phyloP scores from a whole-genome alignment of 2,797 vertebrate genomes.

The Rhinoraja longicauda region DNA sequence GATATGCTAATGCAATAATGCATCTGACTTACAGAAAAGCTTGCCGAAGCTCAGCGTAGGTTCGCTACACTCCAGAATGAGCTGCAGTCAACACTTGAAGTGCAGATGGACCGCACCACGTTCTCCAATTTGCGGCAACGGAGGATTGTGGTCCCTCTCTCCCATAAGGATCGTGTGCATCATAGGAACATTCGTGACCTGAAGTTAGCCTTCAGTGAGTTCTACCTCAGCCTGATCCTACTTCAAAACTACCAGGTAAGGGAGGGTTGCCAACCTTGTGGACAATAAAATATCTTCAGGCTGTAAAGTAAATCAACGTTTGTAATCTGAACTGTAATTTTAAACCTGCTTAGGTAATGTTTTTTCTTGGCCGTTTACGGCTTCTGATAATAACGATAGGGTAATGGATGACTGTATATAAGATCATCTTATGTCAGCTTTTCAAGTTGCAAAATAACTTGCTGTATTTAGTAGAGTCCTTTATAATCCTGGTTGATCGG shows the following conservation, averaged over 20 bases:
- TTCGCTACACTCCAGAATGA: conserved; percentile 94
- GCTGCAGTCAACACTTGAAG: conserved; percentile 89
- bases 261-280: not conserved
- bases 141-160: conserved; percentile 85
- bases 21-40: conserved; percentile 69
- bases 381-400: not conserved
- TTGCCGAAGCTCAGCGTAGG: conserved; percentile 89
- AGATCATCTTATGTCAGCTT: not conserved
- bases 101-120: conserved; percentile 79
- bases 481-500: not conserved
- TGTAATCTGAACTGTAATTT: not conserved
- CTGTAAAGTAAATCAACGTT: not conserved
- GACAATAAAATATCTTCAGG: not conserved
- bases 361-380: not conserved
- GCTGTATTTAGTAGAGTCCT: not conserved
- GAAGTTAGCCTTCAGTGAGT: conserved; percentile 95
- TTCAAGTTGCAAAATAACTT: not conserved
- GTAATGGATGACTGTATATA: not conserved
- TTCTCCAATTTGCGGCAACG: conserved; percentile 75
- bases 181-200: conserved; percentile 92
- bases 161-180: conserved; percentile 86
- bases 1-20: not conserved
- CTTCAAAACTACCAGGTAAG: conserved; percentile 87
- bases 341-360: not conserved
- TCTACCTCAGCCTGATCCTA: conserved; percentile 92